Evolutionary conservation across 2,113 vertebrate genomes (phyloP).

Genomic region (Orycteropus afer): DNA sequence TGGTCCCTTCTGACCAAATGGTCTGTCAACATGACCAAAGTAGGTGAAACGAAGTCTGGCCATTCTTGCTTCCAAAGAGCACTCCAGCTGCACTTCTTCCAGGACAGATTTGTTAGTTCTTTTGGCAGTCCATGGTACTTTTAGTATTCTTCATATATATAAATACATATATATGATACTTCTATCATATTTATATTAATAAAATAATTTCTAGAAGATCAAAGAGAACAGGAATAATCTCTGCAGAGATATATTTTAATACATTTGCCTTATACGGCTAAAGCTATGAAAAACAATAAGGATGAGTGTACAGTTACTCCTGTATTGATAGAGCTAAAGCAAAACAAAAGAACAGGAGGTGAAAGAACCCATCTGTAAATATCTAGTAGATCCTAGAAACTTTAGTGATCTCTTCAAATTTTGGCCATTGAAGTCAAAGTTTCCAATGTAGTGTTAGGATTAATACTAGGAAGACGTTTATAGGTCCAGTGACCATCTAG

Average conservation of each 20-base stretch:
- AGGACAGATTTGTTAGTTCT: no score
- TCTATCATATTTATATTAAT: slow-evolving; percentile 12
- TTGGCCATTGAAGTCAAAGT: neutral
- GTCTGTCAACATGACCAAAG: no score
- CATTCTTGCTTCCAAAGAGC: no score
- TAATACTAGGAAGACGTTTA: neutral
- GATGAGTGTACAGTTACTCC: slow-evolving; percentile 16
- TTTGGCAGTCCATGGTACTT: no score
- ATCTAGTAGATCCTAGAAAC: neutral
- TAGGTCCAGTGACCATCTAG: neutral
- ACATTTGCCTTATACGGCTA: neutral
- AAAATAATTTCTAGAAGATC: neutral
- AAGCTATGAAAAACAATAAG: neutral
- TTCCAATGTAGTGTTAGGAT: neutral
- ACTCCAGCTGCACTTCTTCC: no score
- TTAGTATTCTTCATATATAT: no score
- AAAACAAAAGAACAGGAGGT: neutral
- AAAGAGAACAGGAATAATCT: neutral
- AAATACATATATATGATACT: neutral
- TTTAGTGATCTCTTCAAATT: neutral
- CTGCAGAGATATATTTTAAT: slow-evolving; percentile 9
- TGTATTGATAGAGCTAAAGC: neutral
- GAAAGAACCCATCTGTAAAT: slow-evolving; percentile 12
- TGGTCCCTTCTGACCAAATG: no score
- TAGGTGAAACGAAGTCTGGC: no score